Percentiles rank a stretch among this genome's conserved stretches.
Conservation (phyloP, 2,888 invertebrate species). For the Pteria penguin region DNA sequence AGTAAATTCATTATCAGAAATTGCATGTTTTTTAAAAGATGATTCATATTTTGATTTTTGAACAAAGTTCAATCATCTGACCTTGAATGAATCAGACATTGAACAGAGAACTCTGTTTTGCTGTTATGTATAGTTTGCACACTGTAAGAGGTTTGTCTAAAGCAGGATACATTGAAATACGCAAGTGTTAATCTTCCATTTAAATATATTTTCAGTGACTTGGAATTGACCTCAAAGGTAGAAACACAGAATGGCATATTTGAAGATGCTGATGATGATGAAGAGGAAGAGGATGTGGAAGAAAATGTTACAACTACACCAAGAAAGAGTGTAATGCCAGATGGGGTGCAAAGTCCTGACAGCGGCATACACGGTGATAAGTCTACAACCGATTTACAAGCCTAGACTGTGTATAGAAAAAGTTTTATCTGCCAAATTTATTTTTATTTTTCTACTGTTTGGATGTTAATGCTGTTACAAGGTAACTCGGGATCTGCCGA, state of each 20-base stretch:
- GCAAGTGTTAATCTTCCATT: too few species aligned
- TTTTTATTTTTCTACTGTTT: not conserved
- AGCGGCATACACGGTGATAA: slow-evolving; percentile 64
- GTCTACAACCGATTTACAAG: slow-evolving; percentile 55
- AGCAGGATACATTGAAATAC: too few species aligned
- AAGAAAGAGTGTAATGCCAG: slow-evolving; percentile 48
- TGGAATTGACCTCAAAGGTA: not conserved
- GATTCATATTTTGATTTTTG: too few species aligned
- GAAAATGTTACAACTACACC: slow-evolving; percentile 50
- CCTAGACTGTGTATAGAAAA: slow-evolving; percentile 12
- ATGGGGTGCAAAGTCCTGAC: slow-evolving; percentile 61
- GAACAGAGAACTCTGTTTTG: too few species aligned
- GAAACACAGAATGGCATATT: slow-evolving; percentile 44
- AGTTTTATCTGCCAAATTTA: slow-evolving; percentile 8
- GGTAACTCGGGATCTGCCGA: too few species aligned
- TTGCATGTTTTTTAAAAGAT: too few species aligned
- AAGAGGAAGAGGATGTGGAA: slow-evolving; percentile 60
- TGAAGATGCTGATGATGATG: slow-evolving; percentile 40
- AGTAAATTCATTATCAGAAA: too few species aligned
- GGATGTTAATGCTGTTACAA: too few species aligned
- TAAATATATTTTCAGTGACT: slow-evolving; percentile 34
- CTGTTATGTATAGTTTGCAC: too few species aligned
- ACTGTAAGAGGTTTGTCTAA: too few species aligned
- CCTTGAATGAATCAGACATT: too few species aligned
- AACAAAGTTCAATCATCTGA: too few species aligned